Evolutionary conservation across 2,113 vertebrate species (phyloP).

Genomic region (Pongo pygmaeus): DNA sequence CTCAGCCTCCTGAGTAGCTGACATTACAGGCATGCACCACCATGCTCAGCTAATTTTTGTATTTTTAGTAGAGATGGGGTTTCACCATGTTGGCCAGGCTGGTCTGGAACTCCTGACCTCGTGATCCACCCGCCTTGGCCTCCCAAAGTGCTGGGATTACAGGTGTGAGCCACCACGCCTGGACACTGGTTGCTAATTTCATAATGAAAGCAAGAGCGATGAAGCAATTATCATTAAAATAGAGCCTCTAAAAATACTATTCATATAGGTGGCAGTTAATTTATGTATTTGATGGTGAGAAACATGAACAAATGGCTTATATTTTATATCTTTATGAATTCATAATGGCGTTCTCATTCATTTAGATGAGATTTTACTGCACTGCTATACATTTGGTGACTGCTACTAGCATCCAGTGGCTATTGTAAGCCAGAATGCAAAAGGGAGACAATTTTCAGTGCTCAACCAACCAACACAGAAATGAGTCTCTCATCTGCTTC

Average conservation of each 20-base stretch:
- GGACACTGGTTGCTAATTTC: neutral
- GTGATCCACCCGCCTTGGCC: too few relatives aligned
- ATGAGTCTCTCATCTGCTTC: neutral
- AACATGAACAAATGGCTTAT: neutral
- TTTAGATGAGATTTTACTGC: neutral
- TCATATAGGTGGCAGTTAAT: neutral
- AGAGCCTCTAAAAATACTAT: neutral
- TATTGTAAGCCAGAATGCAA: neutral
- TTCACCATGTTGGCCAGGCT: too few relatives aligned
- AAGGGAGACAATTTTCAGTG: neutral
- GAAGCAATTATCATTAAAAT: neutral
- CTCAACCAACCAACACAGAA: neutral
- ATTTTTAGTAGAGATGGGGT: too few relatives aligned
- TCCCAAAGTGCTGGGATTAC: too few relatives aligned
- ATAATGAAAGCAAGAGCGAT: neutral
- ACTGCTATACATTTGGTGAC: neutral
- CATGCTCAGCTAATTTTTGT: too few relatives aligned
- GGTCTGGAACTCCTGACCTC: too few relatives aligned
- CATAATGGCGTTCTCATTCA: neutral
- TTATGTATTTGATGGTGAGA: neutral
- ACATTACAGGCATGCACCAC: too few relatives aligned
- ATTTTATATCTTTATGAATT: constrained; percentile 21
- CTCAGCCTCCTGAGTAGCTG: too few relatives aligned
- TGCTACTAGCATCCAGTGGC: neutral
- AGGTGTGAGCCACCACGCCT: too few relatives aligned